Conservation (phyloP, 2,888 invertebrate genomes). For the Mechanitis messenoides region DNA sequence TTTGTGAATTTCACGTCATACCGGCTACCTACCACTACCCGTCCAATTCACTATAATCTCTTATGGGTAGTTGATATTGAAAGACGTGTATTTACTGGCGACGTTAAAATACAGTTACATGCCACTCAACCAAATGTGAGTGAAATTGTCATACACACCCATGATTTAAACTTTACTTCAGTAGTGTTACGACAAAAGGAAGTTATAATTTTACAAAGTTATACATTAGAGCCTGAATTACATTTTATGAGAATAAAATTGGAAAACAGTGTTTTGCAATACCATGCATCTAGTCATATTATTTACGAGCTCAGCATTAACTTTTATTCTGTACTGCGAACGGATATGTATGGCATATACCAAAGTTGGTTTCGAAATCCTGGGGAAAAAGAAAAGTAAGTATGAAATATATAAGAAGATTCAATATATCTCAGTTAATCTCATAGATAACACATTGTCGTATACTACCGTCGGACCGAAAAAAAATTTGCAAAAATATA, state of each 20-base stretch:
- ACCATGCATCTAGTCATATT: conserved; percentile 34
- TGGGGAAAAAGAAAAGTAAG: neutral
- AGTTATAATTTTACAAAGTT: conserved; percentile 26
- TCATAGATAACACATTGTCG: no score
- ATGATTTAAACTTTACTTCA: conserved; percentile 46
- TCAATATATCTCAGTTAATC: no score
- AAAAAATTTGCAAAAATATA: no score
- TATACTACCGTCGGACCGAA: no score
- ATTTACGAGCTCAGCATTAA: conserved; percentile 44
- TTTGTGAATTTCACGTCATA: conserved; percentile 34
- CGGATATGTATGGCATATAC: conserved; percentile 67
- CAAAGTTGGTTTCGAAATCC: conserved; percentile 57
- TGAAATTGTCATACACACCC: conserved; percentile 55
- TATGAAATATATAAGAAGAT: neutral
- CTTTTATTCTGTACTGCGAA: conserved; percentile 48
- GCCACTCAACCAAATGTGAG: conserved; percentile 46
- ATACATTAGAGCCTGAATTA: conserved; percentile 33
- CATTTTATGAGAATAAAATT: conserved; percentile 48
- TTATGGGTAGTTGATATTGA: conserved; percentile 60
- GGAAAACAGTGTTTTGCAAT: conserved; percentile 35
- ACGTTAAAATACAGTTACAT: conserved; percentile 48
- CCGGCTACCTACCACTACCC: conserved; percentile 68
- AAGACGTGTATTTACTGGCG: conserved; percentile 48
- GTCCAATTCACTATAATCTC: conserved; percentile 72
- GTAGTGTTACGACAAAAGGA: conserved; percentile 55